Percentiles rank a stretch among this genome's conserved stretches.
Evolutionary conservation across 2,113 vertebrate species (phyloP).

Genomic region (Zingel zingel): DNA sequence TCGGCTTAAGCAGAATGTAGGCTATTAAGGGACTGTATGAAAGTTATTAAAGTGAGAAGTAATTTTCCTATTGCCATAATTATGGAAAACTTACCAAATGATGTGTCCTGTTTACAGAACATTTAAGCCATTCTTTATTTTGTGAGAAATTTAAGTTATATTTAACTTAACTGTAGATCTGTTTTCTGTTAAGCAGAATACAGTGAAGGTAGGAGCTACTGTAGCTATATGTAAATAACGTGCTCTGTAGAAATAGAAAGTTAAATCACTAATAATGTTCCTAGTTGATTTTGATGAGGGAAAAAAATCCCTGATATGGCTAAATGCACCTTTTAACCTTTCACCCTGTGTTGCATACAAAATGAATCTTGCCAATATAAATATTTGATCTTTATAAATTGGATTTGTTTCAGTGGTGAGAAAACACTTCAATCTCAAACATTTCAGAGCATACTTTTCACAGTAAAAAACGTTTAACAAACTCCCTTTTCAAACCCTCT

Average conservation of each 20-base stretch:
- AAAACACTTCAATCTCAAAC: neutral
- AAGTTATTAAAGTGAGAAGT: neutral
- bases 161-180: neutral
- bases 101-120: neutral
- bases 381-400: neutral
- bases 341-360: neutral
- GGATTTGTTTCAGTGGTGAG: neutral
- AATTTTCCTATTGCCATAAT: too few relatives aligned
- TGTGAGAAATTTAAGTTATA: too few relatives aligned
- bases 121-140: neutral
- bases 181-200: neutral
- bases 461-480: too few relatives aligned
- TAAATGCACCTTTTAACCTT: neutral
- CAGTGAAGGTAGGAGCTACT: neutral
- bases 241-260: neutral
- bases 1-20: neutral
- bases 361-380: neutral
- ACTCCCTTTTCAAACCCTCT: neutral
- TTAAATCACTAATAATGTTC: neutral
- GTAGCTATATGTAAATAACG: neutral
- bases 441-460: neutral
- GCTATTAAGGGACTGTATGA: conserved; percentile 3
- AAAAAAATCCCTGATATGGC: neutral
- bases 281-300: too few relatives aligned
- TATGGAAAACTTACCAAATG: too few relatives aligned